phyloP scores from a whole-genome alignment of 2,797 vertebrate species.

The Varecia variegata region DNA sequence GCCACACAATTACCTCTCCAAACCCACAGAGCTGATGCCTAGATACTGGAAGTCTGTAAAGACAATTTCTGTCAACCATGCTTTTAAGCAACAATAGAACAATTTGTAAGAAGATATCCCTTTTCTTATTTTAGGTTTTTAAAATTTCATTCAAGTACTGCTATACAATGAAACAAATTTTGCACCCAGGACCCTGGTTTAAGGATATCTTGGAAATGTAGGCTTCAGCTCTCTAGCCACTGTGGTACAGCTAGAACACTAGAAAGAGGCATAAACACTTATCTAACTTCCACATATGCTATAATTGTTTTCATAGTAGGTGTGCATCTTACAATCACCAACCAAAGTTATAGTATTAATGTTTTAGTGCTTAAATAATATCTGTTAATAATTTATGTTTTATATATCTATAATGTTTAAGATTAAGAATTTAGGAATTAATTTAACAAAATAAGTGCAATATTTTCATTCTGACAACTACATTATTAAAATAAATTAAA shows the following conservation, averaged over 20 bases:
- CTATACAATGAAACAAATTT: not conserved
- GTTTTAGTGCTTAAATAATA: not conserved
- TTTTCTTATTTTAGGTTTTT: not conserved
- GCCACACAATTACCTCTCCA: not conserved
- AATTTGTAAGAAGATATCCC: not conserved
- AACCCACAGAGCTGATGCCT: not conserved
- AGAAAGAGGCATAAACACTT: not conserved
- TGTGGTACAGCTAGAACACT: not conserved
- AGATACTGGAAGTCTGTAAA: not conserved
- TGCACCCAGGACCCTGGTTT: not conserved
- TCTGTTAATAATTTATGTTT: not conserved
- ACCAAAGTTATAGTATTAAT: not conserved
- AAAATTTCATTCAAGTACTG: not conserved
- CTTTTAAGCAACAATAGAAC: not conserved
- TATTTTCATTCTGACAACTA: no score
- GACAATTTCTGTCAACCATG: not conserved
- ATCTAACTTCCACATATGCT: not conserved
- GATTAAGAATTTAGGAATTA: no score
- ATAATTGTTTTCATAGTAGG: not conserved
- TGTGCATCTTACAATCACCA: not conserved
- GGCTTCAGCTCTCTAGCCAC: not conserved
- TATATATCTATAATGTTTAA: not conserved
- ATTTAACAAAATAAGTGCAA: no score
- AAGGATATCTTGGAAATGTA: not conserved
- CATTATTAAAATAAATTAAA: no score